These are phyloP conservation scores for Atta cephalotes DNA, from an alignment of 1,140 invertebrate genomes.

Conservation along the genomic window DNA sequence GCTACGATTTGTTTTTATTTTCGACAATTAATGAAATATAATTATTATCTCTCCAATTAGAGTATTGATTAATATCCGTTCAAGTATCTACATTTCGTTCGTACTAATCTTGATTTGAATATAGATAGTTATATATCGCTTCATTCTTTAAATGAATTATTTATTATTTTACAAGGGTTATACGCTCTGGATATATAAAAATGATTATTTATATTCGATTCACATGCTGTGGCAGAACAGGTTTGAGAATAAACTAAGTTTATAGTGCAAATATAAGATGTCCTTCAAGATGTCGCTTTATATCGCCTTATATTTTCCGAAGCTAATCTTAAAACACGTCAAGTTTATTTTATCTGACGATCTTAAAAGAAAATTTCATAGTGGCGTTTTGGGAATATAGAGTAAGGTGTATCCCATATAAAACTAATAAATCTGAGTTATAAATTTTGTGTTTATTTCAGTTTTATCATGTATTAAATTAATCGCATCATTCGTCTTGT, in stretches of 20 bases:
- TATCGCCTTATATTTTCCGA: background rate
- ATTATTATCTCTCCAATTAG: constrained; percentile 27
- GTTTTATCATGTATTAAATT: constrained; percentile 12
- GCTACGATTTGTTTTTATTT: background rate
- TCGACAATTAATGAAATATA: constrained; percentile 9
- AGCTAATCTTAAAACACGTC: constrained; percentile 42
- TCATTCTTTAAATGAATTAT: constrained; percentile 16
- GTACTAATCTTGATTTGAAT: background rate
- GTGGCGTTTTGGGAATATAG: background rate
- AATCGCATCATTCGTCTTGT: constrained; percentile 19
- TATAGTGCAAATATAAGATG: constrained; percentile 33
- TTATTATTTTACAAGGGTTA: constrained; percentile 19
- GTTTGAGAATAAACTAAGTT: constrained; percentile 30
- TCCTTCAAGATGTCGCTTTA: constrained; percentile 42
- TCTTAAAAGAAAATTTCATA: constrained; percentile 30
- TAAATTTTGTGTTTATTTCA: constrained; percentile 26
- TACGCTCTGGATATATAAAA: constrained; percentile 39
- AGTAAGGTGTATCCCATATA: background rate
- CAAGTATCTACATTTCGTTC: background rate
- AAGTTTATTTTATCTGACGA: constrained; percentile 30
- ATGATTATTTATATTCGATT: constrained; percentile 37
- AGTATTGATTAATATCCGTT: background rate
- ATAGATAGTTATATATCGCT: background rate
- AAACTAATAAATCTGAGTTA: constrained; percentile 9
- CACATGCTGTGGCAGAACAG: constrained; percentile 20